Evolutionary conservation across 2,113 vertebrate species (phyloP).

Genomic region (Chelonoidis abingdonii): DNA sequence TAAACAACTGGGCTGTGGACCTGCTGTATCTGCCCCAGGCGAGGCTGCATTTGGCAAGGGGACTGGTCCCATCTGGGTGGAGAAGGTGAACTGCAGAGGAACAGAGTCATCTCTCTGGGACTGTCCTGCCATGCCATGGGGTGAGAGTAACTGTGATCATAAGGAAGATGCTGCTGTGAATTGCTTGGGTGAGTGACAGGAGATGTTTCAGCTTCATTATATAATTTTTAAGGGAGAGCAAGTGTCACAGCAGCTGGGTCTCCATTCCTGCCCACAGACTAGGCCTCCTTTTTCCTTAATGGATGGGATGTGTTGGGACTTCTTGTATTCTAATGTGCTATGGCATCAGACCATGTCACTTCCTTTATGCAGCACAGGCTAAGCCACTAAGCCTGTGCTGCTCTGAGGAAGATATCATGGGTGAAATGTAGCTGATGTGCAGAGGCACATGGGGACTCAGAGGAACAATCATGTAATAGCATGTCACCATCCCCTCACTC

Average conservation of each 20-base stretch:
- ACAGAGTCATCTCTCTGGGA: conserved; percentile 66
- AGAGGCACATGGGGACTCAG: neutral
- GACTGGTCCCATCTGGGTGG: conserved; percentile 67
- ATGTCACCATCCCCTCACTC: no score
- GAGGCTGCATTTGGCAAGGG: conserved; percentile 61
- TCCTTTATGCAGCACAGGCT: neutral
- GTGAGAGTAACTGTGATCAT: conserved; percentile 64
- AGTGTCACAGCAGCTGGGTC: no score
- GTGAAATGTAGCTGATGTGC: neutral
- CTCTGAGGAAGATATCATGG: neutral
- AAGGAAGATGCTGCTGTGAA: conserved; percentile 64
- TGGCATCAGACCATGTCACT: neutral
- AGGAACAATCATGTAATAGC: neutral
- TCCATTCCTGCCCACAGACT: no score
- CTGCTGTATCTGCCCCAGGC: conserved; percentile 5
- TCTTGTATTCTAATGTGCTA: neutral
- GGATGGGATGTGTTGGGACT: neutral
- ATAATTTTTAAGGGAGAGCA: neutral
- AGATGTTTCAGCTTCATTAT: neutral
- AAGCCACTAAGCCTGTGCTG: neutral
- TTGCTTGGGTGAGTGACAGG: conserved; percentile 49
- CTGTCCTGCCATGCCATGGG: conserved; percentile 50
- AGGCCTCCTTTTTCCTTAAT: no score
- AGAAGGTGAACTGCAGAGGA: conserved; percentile 51
- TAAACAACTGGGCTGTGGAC: conserved; percentile 58